Conservation (phyloP, 2,113 vertebrate species). For the Ictalurus furcatus region DNA sequence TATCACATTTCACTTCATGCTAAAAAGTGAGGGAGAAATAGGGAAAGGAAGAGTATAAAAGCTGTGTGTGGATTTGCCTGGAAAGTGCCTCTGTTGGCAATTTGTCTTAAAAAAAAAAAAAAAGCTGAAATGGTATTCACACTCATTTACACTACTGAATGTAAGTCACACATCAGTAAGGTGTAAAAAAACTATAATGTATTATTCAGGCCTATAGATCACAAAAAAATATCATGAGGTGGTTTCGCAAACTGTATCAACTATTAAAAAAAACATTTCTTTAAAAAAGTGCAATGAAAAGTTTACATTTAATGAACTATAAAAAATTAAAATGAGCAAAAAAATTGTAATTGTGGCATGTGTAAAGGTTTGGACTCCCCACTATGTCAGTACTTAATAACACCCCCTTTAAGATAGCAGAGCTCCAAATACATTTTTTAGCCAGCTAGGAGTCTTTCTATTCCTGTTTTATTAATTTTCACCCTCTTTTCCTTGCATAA, state of each 20-base stretch:
- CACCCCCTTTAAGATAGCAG: not conserved
- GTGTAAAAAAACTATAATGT: not conserved
- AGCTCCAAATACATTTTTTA: not conserved
- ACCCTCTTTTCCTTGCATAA: not conserved
- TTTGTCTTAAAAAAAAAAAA: conserved; percentile 34
- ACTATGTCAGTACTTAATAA: not conserved
- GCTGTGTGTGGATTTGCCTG: conserved; percentile 48
- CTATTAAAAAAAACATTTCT: too few species aligned
- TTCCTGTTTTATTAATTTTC: not conserved
- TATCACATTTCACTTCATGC: conserved; percentile 40
- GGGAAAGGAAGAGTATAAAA: conserved; percentile 40
- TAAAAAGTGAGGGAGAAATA: conserved; percentile 6
- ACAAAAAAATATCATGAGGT: not conserved
- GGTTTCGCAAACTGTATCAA: not conserved
- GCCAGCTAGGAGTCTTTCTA: not conserved
- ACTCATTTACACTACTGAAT: conserved; percentile 45
- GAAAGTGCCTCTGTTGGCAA: conserved; percentile 32
- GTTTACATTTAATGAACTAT: not conserved
- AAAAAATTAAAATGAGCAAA: not conserved
- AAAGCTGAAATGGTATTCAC: conserved; percentile 46
- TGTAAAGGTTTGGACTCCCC: not conserved
- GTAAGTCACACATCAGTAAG: not conserved
- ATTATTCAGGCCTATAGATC: not conserved
- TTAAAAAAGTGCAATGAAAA: not conserved
- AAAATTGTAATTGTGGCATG: not conserved